Conservation (phyloP, 2,113 vertebrate species). For the Solenodon paradoxus region DNA sequence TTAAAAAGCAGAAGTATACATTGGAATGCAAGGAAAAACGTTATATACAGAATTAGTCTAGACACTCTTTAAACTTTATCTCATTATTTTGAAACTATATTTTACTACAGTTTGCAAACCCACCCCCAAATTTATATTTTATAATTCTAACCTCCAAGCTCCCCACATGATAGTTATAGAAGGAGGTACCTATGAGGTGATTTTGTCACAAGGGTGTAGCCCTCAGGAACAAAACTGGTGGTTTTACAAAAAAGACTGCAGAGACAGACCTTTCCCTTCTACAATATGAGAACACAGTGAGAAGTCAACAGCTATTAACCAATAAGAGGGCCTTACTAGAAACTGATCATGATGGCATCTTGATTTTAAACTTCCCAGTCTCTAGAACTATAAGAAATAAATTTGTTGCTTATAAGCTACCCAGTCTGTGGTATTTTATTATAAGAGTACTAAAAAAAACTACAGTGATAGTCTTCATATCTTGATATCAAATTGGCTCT, state of each 20-base stretch:
- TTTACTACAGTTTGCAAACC: too few species aligned
- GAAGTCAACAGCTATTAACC: background rate
- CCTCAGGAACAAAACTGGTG: background rate
- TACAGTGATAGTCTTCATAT: background rate
- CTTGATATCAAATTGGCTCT: background rate
- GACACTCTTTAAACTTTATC: background rate
- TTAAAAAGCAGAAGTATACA: background rate
- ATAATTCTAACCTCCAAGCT: background rate
- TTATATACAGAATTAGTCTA: background rate
- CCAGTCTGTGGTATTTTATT: background rate
- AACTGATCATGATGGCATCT: too few species aligned
- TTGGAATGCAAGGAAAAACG: background rate
- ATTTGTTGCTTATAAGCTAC: background rate
- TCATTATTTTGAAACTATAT: background rate
- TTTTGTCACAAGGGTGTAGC: background rate
- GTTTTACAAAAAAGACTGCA: background rate
- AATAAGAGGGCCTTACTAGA: background rate
- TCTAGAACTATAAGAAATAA: background rate
- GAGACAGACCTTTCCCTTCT: background rate
- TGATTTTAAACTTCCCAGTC: background rate
- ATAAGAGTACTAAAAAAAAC: background rate
- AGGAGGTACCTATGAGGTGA: background rate
- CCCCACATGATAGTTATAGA: background rate
- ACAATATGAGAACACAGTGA: background rate
- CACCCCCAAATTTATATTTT: background rate